Base-by-base conservation (phyloP, 1,140 invertebrate species). In the Papilio polytes region DNA sequence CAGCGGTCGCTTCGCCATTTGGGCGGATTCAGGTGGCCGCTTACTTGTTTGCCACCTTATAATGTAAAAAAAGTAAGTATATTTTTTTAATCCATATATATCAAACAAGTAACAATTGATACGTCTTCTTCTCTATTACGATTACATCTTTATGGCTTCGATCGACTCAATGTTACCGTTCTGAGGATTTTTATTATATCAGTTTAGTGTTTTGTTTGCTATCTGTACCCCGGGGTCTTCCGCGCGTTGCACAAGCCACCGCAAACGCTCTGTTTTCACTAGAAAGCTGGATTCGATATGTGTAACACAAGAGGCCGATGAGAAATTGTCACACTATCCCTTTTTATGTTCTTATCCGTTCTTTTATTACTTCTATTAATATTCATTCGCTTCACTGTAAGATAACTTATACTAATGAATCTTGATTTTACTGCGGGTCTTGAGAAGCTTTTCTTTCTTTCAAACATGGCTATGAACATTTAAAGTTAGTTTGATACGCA, bases 281-380 rank as follows among this genome's bases (percentile, higher is more conserved):
- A 92, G 92, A 93, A 93, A 93, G 92, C 91, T 88, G 86, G 86
- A 89, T 88, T 81, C 87, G 86, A 93, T 93, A 91, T 91, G 89
- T 92, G 91, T 93, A 93, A 93, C 89, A 88, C 85, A 86, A 91
- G 87, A 91, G 81, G 83, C 82, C 83, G 87, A 89, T 91, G 85
- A 85, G 84, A 90, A 89, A 89, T 87, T 84, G 84, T 87, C 86
- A 76, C 83, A 82, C 83, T 87, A 87, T 87, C 83, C 89, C 86
- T 85, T 86, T 85, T 86, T 86, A 84, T 78, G 77, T 78, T 78
- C 77, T 78, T 66, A 78, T 78, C 59, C 63, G 36, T 78, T 41
- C 59, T 59, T 56, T 73, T 73, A 10, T 44, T 73, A 73, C 41
- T 36, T 70, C 63, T 70, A 31, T 70, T 31, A 70, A 31, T 70